Percentiles rank a stretch among this genome's conserved stretches.
Conservation (phyloP, 2,113 vertebrate species). For the Corythaixoides concolor region DNA sequence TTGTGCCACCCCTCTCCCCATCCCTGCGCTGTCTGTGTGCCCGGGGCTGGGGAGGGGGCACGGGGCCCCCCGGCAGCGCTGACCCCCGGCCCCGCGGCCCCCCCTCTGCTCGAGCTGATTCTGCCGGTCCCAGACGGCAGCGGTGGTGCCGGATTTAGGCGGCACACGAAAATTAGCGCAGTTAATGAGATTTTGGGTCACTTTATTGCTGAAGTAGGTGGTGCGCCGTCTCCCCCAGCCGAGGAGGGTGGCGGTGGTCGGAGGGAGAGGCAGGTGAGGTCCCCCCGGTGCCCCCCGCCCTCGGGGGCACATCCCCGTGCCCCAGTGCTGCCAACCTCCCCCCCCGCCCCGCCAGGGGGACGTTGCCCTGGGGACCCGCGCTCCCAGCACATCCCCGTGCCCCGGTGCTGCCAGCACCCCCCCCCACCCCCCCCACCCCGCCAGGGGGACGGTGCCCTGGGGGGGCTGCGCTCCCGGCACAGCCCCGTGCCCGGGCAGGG, state of each 20-base stretch:
- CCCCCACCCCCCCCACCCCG: too few relatives aligned
- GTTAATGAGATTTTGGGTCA: background rate
- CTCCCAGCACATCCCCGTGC: background rate
- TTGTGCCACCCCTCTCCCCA: background rate
- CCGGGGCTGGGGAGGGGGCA: background rate
- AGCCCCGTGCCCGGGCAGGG: background rate
- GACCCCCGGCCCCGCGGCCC: background rate
- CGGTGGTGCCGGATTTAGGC: background rate
- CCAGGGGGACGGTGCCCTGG: too few relatives aligned
- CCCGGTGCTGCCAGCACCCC: fast-evolving
- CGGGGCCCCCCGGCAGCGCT: background rate
- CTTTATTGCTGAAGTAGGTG: background rate
- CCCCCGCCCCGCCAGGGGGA: too few relatives aligned
- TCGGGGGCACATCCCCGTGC: fast-evolving
- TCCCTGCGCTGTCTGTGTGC: background rate
- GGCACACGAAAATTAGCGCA: constrained; percentile 3
- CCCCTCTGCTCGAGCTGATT: constrained; percentile 61
- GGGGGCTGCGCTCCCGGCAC: background rate
- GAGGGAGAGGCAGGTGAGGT: background rate
- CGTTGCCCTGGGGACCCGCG: too few relatives aligned
- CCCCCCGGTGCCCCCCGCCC: fast-evolving
- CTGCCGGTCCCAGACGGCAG: background rate
- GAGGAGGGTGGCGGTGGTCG: background rate
- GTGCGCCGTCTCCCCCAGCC: background rate
- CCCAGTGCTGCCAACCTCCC: background rate